A percentile compares a stretch with the other conserved stretches of the same genome.
These are phyloP conservation scores for Ptilorrhoa leucosticta DNA, from an alignment of 2,113 vertebrate genomes.

Conservation along the genomic window DNA sequence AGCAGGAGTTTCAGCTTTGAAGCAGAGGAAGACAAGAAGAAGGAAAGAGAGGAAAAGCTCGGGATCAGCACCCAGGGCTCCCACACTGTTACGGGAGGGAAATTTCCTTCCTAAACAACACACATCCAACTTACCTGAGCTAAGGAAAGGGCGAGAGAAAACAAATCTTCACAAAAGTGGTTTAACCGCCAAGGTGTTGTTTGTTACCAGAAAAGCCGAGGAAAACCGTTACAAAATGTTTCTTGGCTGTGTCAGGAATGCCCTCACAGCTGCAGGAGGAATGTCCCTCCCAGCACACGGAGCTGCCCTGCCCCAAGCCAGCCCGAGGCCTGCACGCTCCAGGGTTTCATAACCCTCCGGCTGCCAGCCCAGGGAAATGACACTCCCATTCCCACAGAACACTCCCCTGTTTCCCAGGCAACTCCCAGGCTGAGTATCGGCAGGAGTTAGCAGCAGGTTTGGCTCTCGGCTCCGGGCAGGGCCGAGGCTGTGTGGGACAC, in stretches of 20 bases:
- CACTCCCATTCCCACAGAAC: neutral
- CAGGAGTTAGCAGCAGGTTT: neutral
- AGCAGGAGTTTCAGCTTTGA: neutral
- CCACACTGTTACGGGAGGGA: neutral
- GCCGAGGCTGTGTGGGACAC: neutral
- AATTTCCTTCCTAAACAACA: neutral
- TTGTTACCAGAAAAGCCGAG: neutral
- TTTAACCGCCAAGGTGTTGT: neutral
- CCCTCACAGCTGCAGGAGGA: neutral
- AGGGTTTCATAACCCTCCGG: neutral
- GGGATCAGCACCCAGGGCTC: neutral
- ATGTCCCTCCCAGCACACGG: neutral
- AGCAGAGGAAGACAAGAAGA: neutral
- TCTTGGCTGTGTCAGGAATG: neutral
- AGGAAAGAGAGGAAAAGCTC: neutral
- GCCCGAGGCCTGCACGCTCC: neutral
- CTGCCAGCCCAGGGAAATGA: neutral
- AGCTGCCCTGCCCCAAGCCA: neutral
- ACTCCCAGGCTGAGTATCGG: rapidly evolving
- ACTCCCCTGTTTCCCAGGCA: neutral
- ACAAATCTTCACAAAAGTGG: neutral
- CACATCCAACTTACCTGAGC: rapidly evolving
- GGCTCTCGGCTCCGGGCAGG: neutral
- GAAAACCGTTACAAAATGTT: neutral
- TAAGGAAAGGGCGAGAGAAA: neutral